Evolutionary conservation across 64 coral and sea anemone species (phyloP).

Genomic region (Dendrophyllia cribrosa): DNA sequence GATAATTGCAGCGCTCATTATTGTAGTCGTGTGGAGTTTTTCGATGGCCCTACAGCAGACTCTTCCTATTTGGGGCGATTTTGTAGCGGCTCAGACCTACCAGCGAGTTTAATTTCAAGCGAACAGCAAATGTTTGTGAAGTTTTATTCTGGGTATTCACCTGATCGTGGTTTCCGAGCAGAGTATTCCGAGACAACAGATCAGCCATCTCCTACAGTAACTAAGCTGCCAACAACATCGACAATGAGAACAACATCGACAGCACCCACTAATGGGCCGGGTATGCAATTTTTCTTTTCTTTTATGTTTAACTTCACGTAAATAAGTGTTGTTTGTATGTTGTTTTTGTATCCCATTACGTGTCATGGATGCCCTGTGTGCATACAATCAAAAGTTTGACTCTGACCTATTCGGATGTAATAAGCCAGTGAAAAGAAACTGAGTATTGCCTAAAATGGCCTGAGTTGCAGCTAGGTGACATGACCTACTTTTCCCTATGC

Average conservation of each 20-base stretch:
- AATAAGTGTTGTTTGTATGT: too few species aligned
- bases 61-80: not conserved
- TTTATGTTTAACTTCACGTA: too few species aligned
- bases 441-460: too few species aligned
- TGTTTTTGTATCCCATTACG: too few species aligned
- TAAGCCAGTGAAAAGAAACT: too few species aligned
- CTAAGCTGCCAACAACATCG: not conserved
- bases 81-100: not conserved
- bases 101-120: not conserved
- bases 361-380: too few species aligned
- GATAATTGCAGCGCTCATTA: not conserved
- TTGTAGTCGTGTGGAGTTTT: constrained; percentile 19
- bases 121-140: constrained; percentile 14
- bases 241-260: not conserved
- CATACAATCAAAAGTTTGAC: too few species aligned
- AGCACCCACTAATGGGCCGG: not conserved
- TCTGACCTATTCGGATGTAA: too few species aligned
- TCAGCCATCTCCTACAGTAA: not conserved
- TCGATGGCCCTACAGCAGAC: not conserved
- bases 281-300: too few species aligned
- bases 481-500: too few species aligned
- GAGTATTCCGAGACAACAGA: not conserved
- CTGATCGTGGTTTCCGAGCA: not conserved
- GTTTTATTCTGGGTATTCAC: not conserved
- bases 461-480: too few species aligned